phyloP scores from a whole-genome alignment of 2,113 vertebrate genomes.

The Amblyornis subalaris region DNA sequence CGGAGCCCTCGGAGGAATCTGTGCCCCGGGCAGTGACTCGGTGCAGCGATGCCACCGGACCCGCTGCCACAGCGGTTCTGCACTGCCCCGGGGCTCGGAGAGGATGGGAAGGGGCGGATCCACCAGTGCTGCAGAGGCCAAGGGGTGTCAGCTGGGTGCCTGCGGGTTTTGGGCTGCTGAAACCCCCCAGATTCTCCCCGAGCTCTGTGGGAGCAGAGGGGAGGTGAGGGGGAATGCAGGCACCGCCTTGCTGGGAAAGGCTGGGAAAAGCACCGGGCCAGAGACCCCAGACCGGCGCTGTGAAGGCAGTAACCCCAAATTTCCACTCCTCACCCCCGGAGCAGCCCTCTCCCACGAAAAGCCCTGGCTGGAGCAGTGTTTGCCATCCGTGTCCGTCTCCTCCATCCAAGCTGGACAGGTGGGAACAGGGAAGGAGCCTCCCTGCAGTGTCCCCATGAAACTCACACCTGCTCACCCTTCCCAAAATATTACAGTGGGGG shows the following conservation, averaged over 20 bases:
- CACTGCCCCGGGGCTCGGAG: rapidly evolving
- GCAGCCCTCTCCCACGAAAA: not conserved
- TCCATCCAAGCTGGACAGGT: rapidly evolving
- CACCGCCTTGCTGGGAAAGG: not conserved
- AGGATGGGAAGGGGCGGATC: not conserved
- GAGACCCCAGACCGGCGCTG: not conserved
- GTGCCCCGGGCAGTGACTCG: not conserved
- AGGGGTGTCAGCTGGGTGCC: not conserved
- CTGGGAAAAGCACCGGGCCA: not conserved
- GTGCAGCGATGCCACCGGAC: rapidly evolving
- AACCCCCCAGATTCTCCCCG: not conserved
- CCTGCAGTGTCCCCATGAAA: rapidly evolving
- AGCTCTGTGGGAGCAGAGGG: not conserved
- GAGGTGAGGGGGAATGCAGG: rapidly evolving
- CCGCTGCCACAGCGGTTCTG: rapidly evolving
- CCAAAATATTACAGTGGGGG: not conserved
- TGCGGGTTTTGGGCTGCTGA: not conserved
- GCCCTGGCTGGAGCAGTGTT: not conserved
- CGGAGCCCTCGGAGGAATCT: not conserved
- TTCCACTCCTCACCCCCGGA: not conserved
- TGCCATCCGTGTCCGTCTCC: rapidly evolving
- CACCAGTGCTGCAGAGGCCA: not conserved
- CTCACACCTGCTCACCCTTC: not conserved
- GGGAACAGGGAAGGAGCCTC: not conserved
- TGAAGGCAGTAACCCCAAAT: not conserved